Conservation (phyloP, 1,140 invertebrate species). For the Ceratosolen fusciceps region DNA sequence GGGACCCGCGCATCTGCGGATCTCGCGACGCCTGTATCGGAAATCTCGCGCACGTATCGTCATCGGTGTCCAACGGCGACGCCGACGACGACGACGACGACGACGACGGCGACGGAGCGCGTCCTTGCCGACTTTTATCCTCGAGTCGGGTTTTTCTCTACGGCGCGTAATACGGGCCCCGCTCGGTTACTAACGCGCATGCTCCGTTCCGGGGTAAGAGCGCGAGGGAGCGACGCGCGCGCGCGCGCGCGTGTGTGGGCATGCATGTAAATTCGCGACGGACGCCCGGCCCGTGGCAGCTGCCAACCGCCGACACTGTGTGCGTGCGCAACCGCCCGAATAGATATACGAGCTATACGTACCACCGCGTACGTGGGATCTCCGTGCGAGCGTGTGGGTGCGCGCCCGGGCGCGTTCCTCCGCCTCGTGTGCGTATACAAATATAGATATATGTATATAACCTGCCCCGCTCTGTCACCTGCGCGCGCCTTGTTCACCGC, state of each 20-base stretch:
- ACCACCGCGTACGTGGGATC: neutral
- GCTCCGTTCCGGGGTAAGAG: too few species aligned
- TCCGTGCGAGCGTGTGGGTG: neutral
- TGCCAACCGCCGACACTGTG: constrained; percentile 8
- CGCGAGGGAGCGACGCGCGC: too few species aligned
- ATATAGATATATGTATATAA: constrained; percentile 12
- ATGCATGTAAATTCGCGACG: constrained; percentile 29
- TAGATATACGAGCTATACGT: neutral
- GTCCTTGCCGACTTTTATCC: constrained; percentile 32
- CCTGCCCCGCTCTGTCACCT: constrained; percentile 36
- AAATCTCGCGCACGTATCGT: constrained; percentile 40
- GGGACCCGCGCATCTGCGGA: constrained; percentile 15
- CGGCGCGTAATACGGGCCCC: neutral
- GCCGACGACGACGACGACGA: too few species aligned
- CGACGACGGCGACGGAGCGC: too few species aligned
- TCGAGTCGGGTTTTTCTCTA: constrained; percentile 11
- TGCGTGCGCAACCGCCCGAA: neutral
- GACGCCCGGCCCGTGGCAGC: constrained; percentile 34
- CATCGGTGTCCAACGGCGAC: neutral
- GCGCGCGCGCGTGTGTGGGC: constrained; percentile 13
- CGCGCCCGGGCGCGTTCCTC: neutral
- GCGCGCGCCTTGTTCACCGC: constrained; percentile 27
- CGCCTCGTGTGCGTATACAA: neutral
- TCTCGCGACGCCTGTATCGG: neutral
- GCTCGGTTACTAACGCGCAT: neutral